These are phyloP conservation scores for Hydractinia echinata DNA, from an alignment of 30 jellyfish, hydroid and myxozoan genomes.

Conservation along the genomic window DNA sequence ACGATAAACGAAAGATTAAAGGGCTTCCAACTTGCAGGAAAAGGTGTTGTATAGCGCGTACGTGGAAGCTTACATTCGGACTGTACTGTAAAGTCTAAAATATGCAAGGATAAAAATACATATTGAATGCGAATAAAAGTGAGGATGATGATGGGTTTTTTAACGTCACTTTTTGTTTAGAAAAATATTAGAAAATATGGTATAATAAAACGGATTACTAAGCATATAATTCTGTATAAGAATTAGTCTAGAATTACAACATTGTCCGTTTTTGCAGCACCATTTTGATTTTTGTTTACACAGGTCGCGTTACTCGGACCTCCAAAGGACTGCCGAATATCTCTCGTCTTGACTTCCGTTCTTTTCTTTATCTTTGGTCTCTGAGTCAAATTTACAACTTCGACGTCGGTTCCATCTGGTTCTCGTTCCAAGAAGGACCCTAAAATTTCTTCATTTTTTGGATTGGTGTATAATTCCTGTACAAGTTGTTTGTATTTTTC, in stretches of 20 bases:
- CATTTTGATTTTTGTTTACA: neutral
- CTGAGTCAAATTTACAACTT: conserved; percentile 1
- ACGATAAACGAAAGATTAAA: no score
- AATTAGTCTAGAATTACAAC: neutral
- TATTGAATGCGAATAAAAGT: no score
- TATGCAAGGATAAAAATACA: no score
- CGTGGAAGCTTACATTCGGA: no score
- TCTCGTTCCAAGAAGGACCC: conserved; percentile 17
- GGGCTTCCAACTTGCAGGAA: no score
- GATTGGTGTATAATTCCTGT: conserved; percentile 18
- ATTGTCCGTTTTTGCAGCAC: conserved; percentile 8
- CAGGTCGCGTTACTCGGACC: neutral
- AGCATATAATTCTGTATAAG: no score
- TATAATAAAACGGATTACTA: no score
- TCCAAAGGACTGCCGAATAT: neutral
- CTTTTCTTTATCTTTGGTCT: neutral
- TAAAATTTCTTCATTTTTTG: conserved; percentile 19
- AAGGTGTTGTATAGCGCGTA: no score
- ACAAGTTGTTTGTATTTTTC: conserved; percentile 29
- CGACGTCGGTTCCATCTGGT: neutral
- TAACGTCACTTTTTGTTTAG: no score
- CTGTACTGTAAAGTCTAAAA: no score
- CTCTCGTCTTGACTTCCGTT: conserved; percentile 11
- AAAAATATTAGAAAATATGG: no score
- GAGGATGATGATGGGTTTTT: no score